Percentiles rank a stretch among this genome's conserved stretches.
Evolutionary conservation across 1,140 invertebrate species (phyloP).

Genomic region (Helicoverpa armigera): DNA sequence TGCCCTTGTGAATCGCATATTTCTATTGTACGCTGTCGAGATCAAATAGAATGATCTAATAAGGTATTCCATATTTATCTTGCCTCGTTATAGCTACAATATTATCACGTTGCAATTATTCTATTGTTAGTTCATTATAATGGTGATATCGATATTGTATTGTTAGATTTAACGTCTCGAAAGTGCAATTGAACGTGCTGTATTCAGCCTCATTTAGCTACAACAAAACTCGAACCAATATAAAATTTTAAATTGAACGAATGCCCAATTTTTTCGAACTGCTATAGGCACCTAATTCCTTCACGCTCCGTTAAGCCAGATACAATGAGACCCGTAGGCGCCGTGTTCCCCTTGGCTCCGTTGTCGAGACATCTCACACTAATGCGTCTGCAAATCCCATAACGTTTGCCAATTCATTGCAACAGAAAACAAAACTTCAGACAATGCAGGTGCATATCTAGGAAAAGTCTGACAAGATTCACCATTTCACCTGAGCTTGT

Average conservation of each 20-base stretch:
- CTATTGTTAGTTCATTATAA: neutral
- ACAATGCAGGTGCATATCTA: slow-evolving; percentile 19
- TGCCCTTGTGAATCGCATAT: neutral
- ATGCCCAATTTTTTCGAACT: slow-evolving; percentile 17
- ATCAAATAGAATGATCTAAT: neutral
- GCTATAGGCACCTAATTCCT: slow-evolving; percentile 29
- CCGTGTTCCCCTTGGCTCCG: slow-evolving; percentile 43
- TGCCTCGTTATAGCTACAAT: neutral
- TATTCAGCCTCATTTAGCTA: neutral
- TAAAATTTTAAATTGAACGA: slow-evolving; percentile 16
- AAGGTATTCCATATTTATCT: too few species aligned
- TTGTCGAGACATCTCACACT: slow-evolving; percentile 35
- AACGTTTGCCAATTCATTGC: slow-evolving; percentile 9
- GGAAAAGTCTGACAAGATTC: neutral
- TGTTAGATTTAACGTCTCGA: too few species aligned
- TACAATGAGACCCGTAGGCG: slow-evolving; percentile 48
- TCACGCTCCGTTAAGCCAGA: slow-evolving; percentile 37
- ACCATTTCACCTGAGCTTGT: neutral
- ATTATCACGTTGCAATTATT: neutral
- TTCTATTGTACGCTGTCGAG: neutral
- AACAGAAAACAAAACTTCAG: slow-evolving; percentile 1
- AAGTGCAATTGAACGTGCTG: neutral
- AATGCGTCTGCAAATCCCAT: slow-evolving; percentile 40
- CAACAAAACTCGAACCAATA: neutral
- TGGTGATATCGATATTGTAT: neutral